Conservation (phyloP, 2,113 vertebrate genomes). For the Myrmecobius fasciatus region DNA sequence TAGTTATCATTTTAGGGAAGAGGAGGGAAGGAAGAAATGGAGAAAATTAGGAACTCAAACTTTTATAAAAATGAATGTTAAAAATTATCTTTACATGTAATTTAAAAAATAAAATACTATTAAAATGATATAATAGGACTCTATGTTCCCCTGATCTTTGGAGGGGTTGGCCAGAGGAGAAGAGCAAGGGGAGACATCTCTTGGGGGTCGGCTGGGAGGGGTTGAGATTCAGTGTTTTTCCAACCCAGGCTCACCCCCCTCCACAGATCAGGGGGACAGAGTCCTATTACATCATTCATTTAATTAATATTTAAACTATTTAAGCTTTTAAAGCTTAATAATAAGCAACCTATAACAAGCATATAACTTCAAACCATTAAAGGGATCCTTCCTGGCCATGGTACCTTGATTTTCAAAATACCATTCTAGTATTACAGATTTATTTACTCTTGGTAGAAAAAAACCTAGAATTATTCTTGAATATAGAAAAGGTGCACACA, state of each 20-base stretch:
- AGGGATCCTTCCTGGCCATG: slow-evolving; percentile 19
- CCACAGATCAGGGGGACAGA: too few relatives aligned
- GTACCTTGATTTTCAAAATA: slow-evolving; percentile 27
- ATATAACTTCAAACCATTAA: slow-evolving; percentile 42
- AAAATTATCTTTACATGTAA: not conserved
- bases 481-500: not conserved
- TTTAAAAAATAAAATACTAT: not conserved
- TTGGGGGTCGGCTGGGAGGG: too few relatives aligned
- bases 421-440: not conserved
- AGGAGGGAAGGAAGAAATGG: not conserved
- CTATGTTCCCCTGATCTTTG: too few relatives aligned
- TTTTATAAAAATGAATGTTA: not conserved
- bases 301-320: not conserved
- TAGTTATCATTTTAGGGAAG: not conserved
- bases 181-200: too few relatives aligned
- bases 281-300: not conserved
- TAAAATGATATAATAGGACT: not conserved
- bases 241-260: too few relatives aligned
- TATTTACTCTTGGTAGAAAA: slow-evolving; percentile 8
- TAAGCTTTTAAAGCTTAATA: not conserved
- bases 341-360: not conserved
- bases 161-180: too few relatives aligned
- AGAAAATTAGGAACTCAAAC: not conserved
- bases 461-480: not conserved
- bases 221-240: too few relatives aligned